Evolutionary conservation across 2,113 vertebrate species (phyloP), one percentile per base, ranked within the genome.

Genomic region (Calyptomena viridis): DNA sequence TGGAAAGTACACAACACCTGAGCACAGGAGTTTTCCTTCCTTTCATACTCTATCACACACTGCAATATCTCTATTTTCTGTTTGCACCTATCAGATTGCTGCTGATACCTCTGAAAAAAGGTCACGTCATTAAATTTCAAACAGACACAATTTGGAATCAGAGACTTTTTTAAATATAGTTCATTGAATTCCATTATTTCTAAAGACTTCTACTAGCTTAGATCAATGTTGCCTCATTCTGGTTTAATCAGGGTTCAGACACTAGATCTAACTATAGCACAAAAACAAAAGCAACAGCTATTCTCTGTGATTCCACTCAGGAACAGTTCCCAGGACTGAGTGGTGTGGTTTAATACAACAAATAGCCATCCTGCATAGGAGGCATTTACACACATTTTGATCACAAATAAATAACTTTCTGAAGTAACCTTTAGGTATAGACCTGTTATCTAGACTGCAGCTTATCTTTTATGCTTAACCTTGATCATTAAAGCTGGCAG

Each of bases 1-100:
- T 49, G 50, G 37, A 60, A 83, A 71, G 21, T 4, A 56, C 0
- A 2, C 11, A 47, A 5, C 2, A 1, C 17, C 37, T 66, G 31
- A 63, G 23, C 8, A 42, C 2, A 19, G 4, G 6, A 60, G 5
- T 33, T 74, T 18, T 14, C 35, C 20, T 91, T 72, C 25, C 12
- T 23, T 77, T 71, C 1, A 3, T 52, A 37, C n/a, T 33, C n/a
- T 74, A 1, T 17, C 6, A 5, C 17, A 62, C 6, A 30, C 3
- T 40, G 5, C 10, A 69, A 18, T 37, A 20, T 18, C 21, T 68
- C 39, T 60, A 1, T 1, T 42, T 52, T 53, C 58, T 25, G 5
- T 59, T 79, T 68, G 7, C 13, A 64, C 5, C 8, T 78, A 21
- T 78, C 46, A 58, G 18, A 75, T n/a, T 63, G 14, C 12, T 75